Base-by-base conservation (phyloP, 1,140 invertebrate species). In the Drosophila tropicalis region DNA sequence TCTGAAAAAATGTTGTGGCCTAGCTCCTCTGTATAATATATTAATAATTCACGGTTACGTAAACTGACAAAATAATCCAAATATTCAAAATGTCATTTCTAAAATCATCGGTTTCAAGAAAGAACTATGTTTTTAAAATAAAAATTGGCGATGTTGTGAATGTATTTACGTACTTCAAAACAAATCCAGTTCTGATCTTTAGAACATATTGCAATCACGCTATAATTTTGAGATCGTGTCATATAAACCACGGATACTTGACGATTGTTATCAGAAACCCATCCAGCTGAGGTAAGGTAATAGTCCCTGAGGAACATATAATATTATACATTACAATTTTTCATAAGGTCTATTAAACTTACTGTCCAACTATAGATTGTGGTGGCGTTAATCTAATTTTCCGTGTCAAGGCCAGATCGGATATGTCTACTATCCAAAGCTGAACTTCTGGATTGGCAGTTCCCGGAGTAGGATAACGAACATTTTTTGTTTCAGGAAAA, bases 231-330 rank as follows among this genome's bases (percentile, higher is more conserved):
- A 39, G 96, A 95, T 75, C 98, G 94, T 81, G 97, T 97, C 94
- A 98, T 96, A 96, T 97, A 98, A 19, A 97, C 95, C 5, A 97
- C 95, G 15, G 96, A 95, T 55, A 98, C 93, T 85, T 97, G 95
- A 62, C 93, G 93, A 86, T 95, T 95, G 58, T 93, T 92, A 64
- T 81, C 74, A 74, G 96, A 95, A 60, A 97, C 94, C 98, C 98
- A 99, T 62, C 95, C 94, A 17, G 97, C 97, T 65, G 97, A 96
- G 90, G 97, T 98, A 82, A 99, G 93, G 93, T 98, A 98, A 93
- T 96, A 96, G 81, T 98, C 97, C 90, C 98, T 98, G 41, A 34
- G 15, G 6, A 51, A 41, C 44, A 10, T 54, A 15, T 41, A 15
- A 51, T 17, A 12, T 71, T 10, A 41, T 39, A 19, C 10, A 19